phyloP scores from a whole-genome alignment of 2,797 vertebrate species.

The Pseudochirops corinnae region DNA sequence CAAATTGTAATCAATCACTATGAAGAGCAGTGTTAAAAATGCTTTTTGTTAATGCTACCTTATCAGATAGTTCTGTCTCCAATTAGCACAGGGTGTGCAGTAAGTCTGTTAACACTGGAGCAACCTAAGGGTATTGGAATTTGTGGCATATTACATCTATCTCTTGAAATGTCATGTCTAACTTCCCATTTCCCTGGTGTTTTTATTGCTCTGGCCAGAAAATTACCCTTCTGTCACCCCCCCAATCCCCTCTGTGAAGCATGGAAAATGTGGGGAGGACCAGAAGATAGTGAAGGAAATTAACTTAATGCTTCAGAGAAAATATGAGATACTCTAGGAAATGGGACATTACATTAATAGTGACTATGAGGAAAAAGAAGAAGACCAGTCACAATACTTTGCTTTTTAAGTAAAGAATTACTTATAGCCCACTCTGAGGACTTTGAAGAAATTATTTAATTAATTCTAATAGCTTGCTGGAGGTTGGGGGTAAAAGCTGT shows the following conservation, averaged over 20 bases:
- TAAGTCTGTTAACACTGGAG: slow-evolving; percentile 59
- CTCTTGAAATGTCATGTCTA: slow-evolving; percentile 68
- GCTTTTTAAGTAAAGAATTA: slow-evolving; percentile 36
- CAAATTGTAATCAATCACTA: slow-evolving; percentile 70
- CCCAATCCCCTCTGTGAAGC: slow-evolving; percentile 29
- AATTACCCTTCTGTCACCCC: slow-evolving; percentile 23
- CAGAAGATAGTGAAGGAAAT: slow-evolving; percentile 57
- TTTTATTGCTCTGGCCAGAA: slow-evolving; percentile 58
- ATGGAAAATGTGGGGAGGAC: slow-evolving; percentile 59
- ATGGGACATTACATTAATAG: not conserved
- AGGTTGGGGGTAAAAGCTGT: not conserved
- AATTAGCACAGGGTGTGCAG: slow-evolving; percentile 19
- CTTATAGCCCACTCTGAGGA: slow-evolving; percentile 16
- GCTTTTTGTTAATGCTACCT: slow-evolving; percentile 67
- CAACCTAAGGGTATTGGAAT: slow-evolving; percentile 49
- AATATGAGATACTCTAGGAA: slow-evolving; percentile 38
- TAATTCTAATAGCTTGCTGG: slow-evolving; percentile 31
- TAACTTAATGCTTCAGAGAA: slow-evolving; percentile 57
- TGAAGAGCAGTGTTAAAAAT: slow-evolving; percentile 43
- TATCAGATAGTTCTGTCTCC: slow-evolving; percentile 51
- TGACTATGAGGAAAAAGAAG: slow-evolving; percentile 1
- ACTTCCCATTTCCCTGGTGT: slow-evolving; percentile 64
- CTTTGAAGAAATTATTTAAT: slow-evolving; percentile 8
- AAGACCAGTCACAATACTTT: slow-evolving; percentile 34
- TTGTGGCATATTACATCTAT: slow-evolving; percentile 69